Evolutionary conservation across 2,797 vertebrate species (phyloP).

Genomic region (Danio jaintianensis): DNA sequence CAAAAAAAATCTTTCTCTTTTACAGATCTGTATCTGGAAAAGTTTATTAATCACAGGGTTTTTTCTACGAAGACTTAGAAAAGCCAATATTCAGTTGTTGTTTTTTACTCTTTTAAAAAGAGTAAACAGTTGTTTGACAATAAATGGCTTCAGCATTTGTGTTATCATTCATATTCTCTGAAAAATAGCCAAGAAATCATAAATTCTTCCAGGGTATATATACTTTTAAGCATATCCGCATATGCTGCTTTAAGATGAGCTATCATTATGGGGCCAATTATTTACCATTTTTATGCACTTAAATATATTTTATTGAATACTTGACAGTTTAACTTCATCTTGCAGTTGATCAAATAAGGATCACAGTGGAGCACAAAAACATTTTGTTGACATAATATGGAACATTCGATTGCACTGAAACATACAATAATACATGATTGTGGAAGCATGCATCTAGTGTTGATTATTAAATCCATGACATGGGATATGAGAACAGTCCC

Average conservation of each 20-base stretch:
- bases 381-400: neutral
- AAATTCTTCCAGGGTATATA: no score
- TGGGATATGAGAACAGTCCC: neutral
- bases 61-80: no score
- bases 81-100: no score
- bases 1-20: no score
- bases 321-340: neutral
- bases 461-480: neutral
- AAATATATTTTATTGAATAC: neutral
- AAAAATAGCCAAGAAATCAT: no score
- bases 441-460: slow-evolving; percentile 34
- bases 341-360: neutral
- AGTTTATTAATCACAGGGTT: no score
- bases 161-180: no score
- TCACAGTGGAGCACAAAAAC: neutral
- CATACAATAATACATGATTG: slow-evolving; percentile 19
- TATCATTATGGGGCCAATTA: neutral
- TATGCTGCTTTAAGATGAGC: neutral
- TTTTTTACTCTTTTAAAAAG: no score
- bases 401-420: slow-evolving; percentile 32
- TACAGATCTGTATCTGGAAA: no score
- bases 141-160: no score
- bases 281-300: neutral
- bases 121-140: no score
- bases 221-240: no score